Evolutionary conservation across 2,888 invertebrate genomes (phyloP).

Genomic region (Tiliacea citrago): DNA sequence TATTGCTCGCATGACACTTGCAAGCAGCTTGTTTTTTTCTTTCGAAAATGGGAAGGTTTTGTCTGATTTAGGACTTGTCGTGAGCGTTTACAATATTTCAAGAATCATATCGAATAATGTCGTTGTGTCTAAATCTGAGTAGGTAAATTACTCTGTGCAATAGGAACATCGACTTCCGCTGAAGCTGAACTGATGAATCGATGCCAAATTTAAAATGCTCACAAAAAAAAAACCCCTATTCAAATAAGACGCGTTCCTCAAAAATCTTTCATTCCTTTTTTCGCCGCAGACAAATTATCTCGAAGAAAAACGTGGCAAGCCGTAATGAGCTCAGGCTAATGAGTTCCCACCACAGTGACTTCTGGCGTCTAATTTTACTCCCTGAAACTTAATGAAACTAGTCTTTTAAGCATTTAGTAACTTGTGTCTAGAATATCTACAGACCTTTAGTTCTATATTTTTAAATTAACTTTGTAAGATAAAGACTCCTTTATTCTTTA

Average conservation of each 20-base stretch:
- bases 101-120: no score
- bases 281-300: conserved; percentile 47
- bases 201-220: background rate
- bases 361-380: conserved; percentile 26
- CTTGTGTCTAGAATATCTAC: background rate
- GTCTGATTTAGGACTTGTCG: background rate
- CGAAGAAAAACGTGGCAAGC: conserved; percentile 43
- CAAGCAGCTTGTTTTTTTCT: no score
- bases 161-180: background rate
- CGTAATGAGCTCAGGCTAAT: conserved; percentile 50
- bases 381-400: background rate
- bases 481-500: background rate
- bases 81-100: background rate
- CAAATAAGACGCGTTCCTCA: conserved; percentile 26
- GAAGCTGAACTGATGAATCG: background rate
- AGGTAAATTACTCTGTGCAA: background rate
- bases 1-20: no score
- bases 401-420: background rate
- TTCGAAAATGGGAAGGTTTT: background rate
- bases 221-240: background rate
- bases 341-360: conserved; percentile 31
- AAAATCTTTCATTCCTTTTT: conserved; percentile 22
- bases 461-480: background rate
- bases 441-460: background rate
- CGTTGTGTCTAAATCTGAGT: background rate